Base-by-base conservation (phyloP, 1,140 invertebrate species). In the Drosophila littoralis region DNA sequence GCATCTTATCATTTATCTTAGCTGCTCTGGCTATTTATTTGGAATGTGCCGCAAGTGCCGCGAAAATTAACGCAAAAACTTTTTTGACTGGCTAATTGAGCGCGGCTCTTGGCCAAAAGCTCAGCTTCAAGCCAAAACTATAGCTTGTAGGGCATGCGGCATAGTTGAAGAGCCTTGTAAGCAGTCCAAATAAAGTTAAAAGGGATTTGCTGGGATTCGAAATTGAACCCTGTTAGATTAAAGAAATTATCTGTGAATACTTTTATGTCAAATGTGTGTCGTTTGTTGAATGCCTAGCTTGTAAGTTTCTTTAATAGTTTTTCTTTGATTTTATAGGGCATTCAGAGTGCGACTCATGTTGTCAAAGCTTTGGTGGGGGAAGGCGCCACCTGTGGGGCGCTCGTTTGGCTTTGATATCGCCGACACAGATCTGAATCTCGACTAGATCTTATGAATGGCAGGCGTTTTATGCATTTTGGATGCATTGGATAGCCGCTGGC, bases 41-140 rank as follows among this genome's bases (percentile, higher is more conserved):
- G 81, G 84, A 89, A 88, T 88, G 83, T 88, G 83, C 83, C 83
- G 83, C 83, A 88, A 88, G 83, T 88, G 83, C 83, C 83, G 83
- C 83, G 79, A 88, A 88, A 86, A 85, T 85, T 85, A 85, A 85
- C 79, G 82, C 82, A 88, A 77, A 86, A 76, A 81, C 22, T 28
- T 28, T 74, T 77, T 64, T 55, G 72, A 42, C 66, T 76, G 64
- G 75, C 79, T 85, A 85, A 85, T 85, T 85, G 82, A 82, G 83
- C 60, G 40, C 28, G 22, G 15, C 13, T 55, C 45, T 78, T 70
- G 65, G 42, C 65, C 57, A 61, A 32, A 45, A 69, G 9, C 64
- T 22, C 10, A 46, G 13, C 22, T 36, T 17, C 10, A 33, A 38
- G 40, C 40, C 46, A 33, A 40, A 35, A 17, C 28, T 22, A 7